A percentile compares a stretch with the other conserved stretches of the same genome.
Evolutionary conservation across 2,888 invertebrate species (phyloP).

Genomic region (Lamellibrachia columna): DNA sequence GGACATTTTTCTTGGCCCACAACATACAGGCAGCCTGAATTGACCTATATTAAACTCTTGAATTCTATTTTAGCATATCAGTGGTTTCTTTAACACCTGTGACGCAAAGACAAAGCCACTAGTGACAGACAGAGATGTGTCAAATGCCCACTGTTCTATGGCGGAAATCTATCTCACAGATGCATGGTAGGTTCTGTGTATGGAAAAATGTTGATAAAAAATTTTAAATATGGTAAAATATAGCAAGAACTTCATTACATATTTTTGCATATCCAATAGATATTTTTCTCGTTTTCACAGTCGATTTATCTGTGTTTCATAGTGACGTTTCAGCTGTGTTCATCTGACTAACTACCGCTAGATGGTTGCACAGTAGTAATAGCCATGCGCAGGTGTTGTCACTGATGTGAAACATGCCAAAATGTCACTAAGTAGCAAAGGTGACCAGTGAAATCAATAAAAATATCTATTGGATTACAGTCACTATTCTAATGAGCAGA

Average conservation of each 20-base stretch:
- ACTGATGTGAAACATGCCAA: too few relatives aligned
- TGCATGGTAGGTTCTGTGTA: slow-evolving; percentile 60
- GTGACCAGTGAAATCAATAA: too few relatives aligned
- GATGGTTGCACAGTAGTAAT: too few relatives aligned
- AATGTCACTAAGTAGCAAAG: too few relatives aligned
- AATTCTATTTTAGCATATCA: too few relatives aligned
- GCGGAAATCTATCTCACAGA: slow-evolving; percentile 68
- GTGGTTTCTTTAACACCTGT: too few relatives aligned
- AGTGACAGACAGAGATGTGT: slow-evolving; percentile 56
- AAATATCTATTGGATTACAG: too few relatives aligned
- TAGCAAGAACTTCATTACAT: not conserved
- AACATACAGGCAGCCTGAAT: too few relatives aligned
- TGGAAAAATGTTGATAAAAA: not conserved
- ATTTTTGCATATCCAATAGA: not conserved
- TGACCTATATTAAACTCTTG: too few relatives aligned
- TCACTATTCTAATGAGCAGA: too few relatives aligned
- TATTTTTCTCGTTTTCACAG: not conserved
- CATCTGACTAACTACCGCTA: not conserved
- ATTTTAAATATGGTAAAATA: not conserved
- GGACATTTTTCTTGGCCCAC: too few relatives aligned
- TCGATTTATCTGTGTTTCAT: slow-evolving; percentile 7
- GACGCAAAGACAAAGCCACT: slow-evolving; percentile 34
- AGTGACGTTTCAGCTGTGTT: not conserved
- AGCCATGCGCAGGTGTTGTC: too few relatives aligned
- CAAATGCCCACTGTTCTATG: slow-evolving; percentile 65